A percentile compares a stretch with the other conserved stretches of the same genome.
Conservation (phyloP, 2,113 vertebrate species). For the Aegithalos caudatus region DNA sequence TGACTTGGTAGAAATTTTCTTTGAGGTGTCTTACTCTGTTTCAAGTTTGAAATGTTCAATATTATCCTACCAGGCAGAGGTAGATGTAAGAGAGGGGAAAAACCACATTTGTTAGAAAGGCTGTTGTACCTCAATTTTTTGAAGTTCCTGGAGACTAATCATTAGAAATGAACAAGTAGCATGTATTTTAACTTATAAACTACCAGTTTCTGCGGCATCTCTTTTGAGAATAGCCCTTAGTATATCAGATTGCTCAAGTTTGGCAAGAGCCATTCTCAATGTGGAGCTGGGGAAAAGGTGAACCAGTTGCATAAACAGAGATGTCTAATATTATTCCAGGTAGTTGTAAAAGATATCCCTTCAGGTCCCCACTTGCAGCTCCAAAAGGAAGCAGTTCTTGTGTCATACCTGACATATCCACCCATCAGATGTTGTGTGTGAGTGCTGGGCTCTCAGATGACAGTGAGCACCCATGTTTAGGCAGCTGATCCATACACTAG, state of each 20-base stretch:
- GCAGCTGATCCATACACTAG: neutral
- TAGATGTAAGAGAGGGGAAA: neutral
- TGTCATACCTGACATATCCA: neutral
- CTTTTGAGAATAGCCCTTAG: neutral
- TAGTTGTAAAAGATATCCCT: neutral
- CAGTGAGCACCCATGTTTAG: neutral
- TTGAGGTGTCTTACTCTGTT: neutral
- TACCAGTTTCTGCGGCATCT: neutral
- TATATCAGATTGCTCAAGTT: neutral
- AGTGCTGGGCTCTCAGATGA: neutral
- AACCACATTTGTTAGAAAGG: neutral
- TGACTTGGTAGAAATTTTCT: neutral
- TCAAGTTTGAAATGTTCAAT: neutral
- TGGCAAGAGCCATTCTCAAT: neutral
- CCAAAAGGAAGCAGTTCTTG: neutral
- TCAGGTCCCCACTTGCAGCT: neutral
- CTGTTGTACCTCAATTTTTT: neutral
- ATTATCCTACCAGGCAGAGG: neutral
- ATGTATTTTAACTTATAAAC: neutral
- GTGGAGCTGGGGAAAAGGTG: neutral
- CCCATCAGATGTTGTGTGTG: neutral
- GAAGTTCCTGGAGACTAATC: neutral
- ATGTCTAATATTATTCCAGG: neutral
- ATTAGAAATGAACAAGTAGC: neutral
- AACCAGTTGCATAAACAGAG: neutral